Evolutionary conservation across 2,113 vertebrate genomes (phyloP).

Genomic region (Xenotilapia leptura): DNA sequence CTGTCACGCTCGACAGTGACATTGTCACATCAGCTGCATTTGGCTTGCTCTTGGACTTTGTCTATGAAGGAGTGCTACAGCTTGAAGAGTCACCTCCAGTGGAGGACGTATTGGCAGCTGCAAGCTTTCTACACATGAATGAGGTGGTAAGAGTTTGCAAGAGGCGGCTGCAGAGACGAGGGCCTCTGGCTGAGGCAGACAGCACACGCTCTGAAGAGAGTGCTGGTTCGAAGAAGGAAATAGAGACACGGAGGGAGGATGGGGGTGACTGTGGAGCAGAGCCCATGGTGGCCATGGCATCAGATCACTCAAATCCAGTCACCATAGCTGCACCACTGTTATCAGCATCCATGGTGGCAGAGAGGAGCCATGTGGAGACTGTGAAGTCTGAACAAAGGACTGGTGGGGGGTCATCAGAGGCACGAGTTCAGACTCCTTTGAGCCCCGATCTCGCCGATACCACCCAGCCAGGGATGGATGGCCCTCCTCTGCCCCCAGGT

Average conservation of each 20-base stretch:
- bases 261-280: not conserved
- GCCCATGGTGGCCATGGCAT: not conserved
- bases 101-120: constrained; percentile 90
- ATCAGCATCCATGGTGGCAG: not conserved
- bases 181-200: constrained; percentile 82
- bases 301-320: not conserved
- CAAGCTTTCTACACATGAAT: constrained; percentile 95
- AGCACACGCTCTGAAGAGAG: constrained; percentile 88
- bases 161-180: constrained; percentile 80
- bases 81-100: constrained; percentile 77
- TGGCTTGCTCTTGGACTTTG: constrained; percentile 86
- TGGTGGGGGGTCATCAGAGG: not conserved
- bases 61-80: constrained; percentile 87
- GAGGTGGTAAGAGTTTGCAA: constrained; percentile 93
- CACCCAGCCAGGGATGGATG: constrained; percentile 86
- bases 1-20: constrained; percentile 83
- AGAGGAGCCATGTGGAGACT: constrained; percentile 18
- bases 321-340: constrained; percentile 5
- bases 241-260: not conserved
- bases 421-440: constrained; percentile 33
- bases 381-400: constrained; percentile 44
- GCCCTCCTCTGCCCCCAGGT: constrained; percentile 22
- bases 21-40: constrained; percentile 90
- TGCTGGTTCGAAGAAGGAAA: constrained; percentile 55
- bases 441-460: constrained; percentile 80